Evolutionary conservation across 2,797 vertebrate species (phyloP), one percentile per base, ranked within the genome.

Genomic region (Microctenopoma lineatum): DNA sequence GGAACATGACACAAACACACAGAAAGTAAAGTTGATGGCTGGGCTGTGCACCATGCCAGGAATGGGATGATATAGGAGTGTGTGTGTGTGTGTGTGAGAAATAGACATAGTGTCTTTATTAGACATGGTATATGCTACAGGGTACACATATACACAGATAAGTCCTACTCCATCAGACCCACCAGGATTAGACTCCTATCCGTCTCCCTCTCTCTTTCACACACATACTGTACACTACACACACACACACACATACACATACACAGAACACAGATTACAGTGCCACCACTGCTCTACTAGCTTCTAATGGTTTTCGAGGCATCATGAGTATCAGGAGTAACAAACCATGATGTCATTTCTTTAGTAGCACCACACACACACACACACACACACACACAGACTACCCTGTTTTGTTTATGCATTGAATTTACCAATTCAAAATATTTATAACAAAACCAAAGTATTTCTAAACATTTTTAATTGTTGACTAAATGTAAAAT

Each of bases 51-150:
- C 51, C 51, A 62, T 81, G 81, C 83, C 83, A 87, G 84, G 71
- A 70, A 81, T 59, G 42, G 71, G 80, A 85, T 86, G 77, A 88
- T 65, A 75, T 71, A 67, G 70, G 81, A 84, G 81, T 84, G 59
- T 66, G 50, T 52, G 21, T 45, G 34, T 42, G 27, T 14, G 18
- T 25, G 59, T 44, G 39, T 57, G 46, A 46, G 59, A 18, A 13
- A 16, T 58, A 34, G 52, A 63, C 42, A 57, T 0, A 62, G 56
- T 67, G 26, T 18, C 21, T 56, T 15, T 75, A 47, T 61, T 71
- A 61, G 15, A 75, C 61, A 75, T 79, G 36, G 59, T 73, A 84
- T 61, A 62, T 70, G 70, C 48, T 51, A 46, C 64, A 69, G 48
- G 29, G 36, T 57, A 58, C 6, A 32, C 32, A 68, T 11, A 66